Evolutionary conservation across 2,888 invertebrate genomes (phyloP), one percentile per base, ranked within the genome.

Genomic region (Latrodectus elegans): DNA sequence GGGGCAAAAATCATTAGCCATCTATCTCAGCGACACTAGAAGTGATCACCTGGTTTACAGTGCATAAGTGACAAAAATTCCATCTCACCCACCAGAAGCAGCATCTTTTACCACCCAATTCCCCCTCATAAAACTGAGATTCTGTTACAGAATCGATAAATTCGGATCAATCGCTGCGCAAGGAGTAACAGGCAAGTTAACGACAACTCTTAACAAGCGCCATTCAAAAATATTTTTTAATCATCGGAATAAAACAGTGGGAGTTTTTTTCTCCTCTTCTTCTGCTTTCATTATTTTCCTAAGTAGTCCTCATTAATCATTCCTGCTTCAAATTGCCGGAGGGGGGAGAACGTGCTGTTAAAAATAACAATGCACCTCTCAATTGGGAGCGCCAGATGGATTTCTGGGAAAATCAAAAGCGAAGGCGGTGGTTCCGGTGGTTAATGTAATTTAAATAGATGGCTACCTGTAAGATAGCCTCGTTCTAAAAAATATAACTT

Each of bases 151-250:
- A 60, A 60, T 60, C 60, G 60, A 60, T 60, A 60, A 60, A 15
- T 60, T 60, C n/a, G 60, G 60, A 60, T 60, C 60, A 60, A 60
- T 60, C 10, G 60, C 60, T 60, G 60, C 60, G 60, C 60, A n/a
- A 60, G n/a, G 60, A 60, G n/a, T 60, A 60, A 60, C 60, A 12
- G n/a, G 60, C 14, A n/a, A 60, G 60, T 11, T 6, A 60, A 60
- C 60, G 60, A 60, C 60, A 60, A 60, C 15, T 6, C 60, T 15
- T 15, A 60, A 60, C 60, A 60, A 60, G 60, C 60, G 60, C 60
- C 60, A 60, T 60, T 15, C 60, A 60, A 60, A 12, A 60, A 60
- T 15, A 60, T 60, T 12, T 60, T 60, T 60, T 60, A 15, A 60
- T n/a, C 60, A 15, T 60, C 38, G 38, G n/a, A 60, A 60, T 60